Percentiles rank a stretch among this genome's conserved stretches.
phyloP scores from a whole-genome alignment of 2,113 vertebrate species.

The Alaudala cheleensis region DNA sequence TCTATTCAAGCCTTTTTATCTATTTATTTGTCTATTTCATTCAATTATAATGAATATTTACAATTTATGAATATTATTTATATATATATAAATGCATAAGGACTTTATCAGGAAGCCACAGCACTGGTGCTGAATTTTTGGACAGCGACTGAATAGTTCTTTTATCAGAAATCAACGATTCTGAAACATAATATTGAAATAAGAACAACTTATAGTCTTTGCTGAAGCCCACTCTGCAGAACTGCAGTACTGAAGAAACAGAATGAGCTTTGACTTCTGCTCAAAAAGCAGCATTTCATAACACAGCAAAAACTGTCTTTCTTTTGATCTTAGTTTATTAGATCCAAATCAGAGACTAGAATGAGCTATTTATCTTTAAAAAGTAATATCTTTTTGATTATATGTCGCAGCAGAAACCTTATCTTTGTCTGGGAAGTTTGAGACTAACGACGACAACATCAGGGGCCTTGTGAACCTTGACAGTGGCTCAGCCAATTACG shows the following conservation, averaged over 20 bases:
- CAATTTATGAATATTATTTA: too few relatives aligned
- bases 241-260: neutral
- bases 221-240: neutral
- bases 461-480: conserved; percentile 22
- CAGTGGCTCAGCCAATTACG: conserved; percentile 56
- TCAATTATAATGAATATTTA: too few relatives aligned
- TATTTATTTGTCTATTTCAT: too few relatives aligned
- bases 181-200: neutral
- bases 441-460: conserved; percentile 43
- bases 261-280: neutral
- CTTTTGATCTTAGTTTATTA: conserved; percentile 51
- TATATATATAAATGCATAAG: too few relatives aligned
- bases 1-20: too few relatives aligned
- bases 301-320: neutral
- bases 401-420: conserved; percentile 48
- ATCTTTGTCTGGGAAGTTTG: conserved; percentile 36
- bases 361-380: conserved; percentile 45
- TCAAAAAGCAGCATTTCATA: conserved; percentile 23
- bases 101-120: too few relatives aligned
- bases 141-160: neutral
- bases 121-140: neutral
- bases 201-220: neutral
- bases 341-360: conserved; percentile 27
- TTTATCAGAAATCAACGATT: conserved; percentile 7
- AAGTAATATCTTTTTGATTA: conserved; percentile 64